Percentiles rank a stretch among this genome's conserved stretches.
These are phyloP conservation scores for Galerucella nymphaeae DNA, from an alignment of 2,888 invertebrate species.

Conservation along the genomic window DNA sequence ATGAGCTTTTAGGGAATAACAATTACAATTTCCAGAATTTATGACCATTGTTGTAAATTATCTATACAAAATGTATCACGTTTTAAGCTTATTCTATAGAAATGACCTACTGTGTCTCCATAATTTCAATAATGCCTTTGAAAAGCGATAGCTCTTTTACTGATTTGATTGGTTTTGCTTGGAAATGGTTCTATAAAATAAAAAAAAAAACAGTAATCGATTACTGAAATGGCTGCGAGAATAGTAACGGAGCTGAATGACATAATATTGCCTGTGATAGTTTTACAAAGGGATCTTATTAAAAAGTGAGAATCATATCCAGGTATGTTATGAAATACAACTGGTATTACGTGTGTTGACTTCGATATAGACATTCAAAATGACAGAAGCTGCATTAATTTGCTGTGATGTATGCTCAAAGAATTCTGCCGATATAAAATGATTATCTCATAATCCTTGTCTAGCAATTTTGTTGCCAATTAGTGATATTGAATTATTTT, in stretches of 20 bases:
- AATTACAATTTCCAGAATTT: not conserved
- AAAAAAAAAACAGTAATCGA: not conserved
- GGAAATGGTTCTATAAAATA: not conserved
- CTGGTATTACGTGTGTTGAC: no score
- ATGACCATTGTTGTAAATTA: no score
- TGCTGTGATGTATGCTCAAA: no score
- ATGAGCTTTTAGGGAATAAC: not conserved
- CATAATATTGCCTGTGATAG: no score
- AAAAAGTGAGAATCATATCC: no score
- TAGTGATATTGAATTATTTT: not conserved
- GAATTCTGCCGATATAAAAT: no score
- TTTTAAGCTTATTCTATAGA: not conserved
- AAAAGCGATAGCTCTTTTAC: not conserved
- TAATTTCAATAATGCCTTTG: not conserved
- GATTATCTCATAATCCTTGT: no score
- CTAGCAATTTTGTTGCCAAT: no score
- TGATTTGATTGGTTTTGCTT: not conserved
- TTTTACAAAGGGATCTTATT: no score
- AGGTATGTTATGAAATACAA: no score
- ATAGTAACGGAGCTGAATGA: not conserved
- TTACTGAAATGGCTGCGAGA: not conserved
- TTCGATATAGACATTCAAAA: no score
- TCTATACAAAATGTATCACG: not conserved
- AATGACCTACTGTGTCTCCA: conserved; percentile 1
- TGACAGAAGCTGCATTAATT: no score